These are phyloP conservation scores for Pollenia labialis DNA, from an alignment of 2,888 invertebrate species.

Conservation along the genomic window DNA sequence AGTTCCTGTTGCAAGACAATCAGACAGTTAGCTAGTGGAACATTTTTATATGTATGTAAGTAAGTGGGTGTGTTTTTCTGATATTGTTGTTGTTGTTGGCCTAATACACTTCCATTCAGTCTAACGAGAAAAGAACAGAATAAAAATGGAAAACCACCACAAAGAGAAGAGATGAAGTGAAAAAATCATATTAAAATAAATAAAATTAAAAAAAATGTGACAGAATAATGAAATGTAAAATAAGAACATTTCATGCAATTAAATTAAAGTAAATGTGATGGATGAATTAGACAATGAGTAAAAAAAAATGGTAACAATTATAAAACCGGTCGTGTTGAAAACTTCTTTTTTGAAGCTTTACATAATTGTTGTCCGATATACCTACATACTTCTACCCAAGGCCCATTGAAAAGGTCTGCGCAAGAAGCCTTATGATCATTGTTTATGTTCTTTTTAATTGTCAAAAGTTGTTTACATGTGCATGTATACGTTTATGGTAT, in stretches of 20 bases:
- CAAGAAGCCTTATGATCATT: too few species aligned
- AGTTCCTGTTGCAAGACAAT: slow-evolving; percentile 64
- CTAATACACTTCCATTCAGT: neutral
- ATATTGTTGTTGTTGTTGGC: neutral
- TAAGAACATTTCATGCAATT: slow-evolving; percentile 25
- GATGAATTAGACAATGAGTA: too few species aligned
- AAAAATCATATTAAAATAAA: slow-evolving; percentile 17
- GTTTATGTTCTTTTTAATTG: too few species aligned
- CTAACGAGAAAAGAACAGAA: neutral
- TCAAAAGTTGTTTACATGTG: too few species aligned
- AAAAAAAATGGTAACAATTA: too few species aligned
- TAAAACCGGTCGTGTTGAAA: too few species aligned
- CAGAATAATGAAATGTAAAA: slow-evolving; percentile 17
- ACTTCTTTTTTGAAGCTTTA: too few species aligned
- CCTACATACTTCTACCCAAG: too few species aligned
- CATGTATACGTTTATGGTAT: too few species aligned
- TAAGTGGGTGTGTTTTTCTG: neutral
- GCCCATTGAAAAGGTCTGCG: too few species aligned
- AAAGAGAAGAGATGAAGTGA: slow-evolving; percentile 19
- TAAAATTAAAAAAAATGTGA: slow-evolving; percentile 14
- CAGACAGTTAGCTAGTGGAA: neutral
- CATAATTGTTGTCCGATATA: too few species aligned
- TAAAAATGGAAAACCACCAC: neutral
- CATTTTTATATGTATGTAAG: neutral
- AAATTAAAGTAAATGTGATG: neutral